A percentile compares a stretch with the other conserved stretches of the same genome.
Evolutionary conservation across 2,113 vertebrate species (phyloP).

Genomic region (Ancistrus triradiatus): DNA sequence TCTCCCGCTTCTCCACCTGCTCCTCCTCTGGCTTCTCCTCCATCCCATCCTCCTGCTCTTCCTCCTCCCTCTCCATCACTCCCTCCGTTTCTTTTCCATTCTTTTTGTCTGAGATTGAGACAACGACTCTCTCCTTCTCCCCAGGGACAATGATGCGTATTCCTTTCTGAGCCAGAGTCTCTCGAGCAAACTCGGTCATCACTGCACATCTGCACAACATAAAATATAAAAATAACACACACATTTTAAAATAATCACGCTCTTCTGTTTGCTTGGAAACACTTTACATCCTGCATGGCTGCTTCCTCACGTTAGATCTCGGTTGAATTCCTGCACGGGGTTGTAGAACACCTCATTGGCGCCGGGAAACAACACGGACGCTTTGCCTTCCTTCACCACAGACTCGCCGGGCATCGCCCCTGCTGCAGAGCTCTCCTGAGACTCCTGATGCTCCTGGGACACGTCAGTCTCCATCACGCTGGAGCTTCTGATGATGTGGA

Average conservation of each 20-base stretch:
- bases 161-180: conserved; percentile 73
- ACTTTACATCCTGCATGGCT: too few species aligned
- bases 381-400: conserved; percentile 77
- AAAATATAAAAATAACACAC: too few species aligned
- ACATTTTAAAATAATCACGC: too few species aligned
- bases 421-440: neutral
- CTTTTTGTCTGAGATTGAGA: conserved; percentile 58
- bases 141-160: conserved; percentile 77
- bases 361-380: conserved; percentile 77
- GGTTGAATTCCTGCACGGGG: conserved; percentile 89
- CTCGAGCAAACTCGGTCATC: conserved; percentile 82
- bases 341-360: conserved; percentile 92
- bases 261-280: too few species aligned
- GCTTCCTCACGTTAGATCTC: conserved; percentile 86
- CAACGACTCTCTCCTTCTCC: conserved; percentile 70
- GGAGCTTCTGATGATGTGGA: neutral
- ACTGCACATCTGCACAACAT: conserved; percentile 79
- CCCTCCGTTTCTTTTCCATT: conserved; percentile 19
- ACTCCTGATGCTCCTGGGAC: neutral
- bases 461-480: neutral
- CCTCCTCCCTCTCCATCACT: conserved; percentile 34
- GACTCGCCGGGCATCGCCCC: conserved; percentile 65
- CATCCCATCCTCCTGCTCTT: conserved; percentile 19
- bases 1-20: conserved; percentile 42
- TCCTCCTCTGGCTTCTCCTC: conserved; percentile 44